Evolutionary conservation across 2,797 vertebrate species (phyloP).

Genomic region (Enteromius paludinosus): DNA sequence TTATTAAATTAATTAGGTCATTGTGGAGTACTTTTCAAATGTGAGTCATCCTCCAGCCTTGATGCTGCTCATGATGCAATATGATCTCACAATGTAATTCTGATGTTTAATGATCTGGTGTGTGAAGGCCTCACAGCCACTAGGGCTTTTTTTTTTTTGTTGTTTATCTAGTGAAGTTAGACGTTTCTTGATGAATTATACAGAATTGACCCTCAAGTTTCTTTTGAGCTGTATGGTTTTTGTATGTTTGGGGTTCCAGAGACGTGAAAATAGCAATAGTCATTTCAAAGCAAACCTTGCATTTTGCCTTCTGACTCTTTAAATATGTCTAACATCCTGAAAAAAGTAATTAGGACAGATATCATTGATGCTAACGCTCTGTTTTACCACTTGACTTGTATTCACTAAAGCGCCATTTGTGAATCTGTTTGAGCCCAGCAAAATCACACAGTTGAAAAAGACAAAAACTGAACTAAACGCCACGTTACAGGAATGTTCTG

Average conservation of each 20-base stretch:
- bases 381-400: background rate
- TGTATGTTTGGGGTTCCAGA: background rate
- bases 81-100: background rate
- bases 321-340: background rate
- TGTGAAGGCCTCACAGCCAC: background rate
- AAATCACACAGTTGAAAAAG: background rate
- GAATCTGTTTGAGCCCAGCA: background rate
- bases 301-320: background rate
- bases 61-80: background rate
- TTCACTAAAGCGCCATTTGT: background rate
- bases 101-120: background rate
- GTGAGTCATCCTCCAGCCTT: background rate
- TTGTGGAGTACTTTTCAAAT: background rate
- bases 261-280: background rate
- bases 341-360: background rate
- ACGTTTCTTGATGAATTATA: slow-evolving; percentile 3
- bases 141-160: background rate
- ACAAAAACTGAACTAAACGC: background rate
- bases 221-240: background rate
- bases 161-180: background rate
- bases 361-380: background rate
- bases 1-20: background rate
- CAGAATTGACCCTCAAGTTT: background rate
- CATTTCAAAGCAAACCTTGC: background rate
- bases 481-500: background rate